These are phyloP conservation scores for Xiphydria camelus DNA, from an alignment of 2,888 invertebrate genomes.

Conservation along the genomic window DNA sequence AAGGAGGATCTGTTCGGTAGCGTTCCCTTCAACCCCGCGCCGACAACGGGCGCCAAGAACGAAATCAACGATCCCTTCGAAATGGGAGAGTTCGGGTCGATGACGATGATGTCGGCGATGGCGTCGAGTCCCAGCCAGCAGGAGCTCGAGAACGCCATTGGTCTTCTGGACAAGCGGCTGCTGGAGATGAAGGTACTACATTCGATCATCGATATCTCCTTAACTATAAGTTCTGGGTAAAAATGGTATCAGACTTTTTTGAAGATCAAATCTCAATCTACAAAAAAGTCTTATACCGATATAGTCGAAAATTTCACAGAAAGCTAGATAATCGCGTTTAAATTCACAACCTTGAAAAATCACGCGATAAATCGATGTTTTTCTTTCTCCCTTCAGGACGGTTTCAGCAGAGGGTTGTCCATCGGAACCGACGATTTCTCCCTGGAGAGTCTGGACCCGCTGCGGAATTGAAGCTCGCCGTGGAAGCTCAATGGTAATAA, in stretches of 20 bases:
- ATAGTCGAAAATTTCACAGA: constrained; percentile 7
- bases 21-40: constrained; percentile 69
- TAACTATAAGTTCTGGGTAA: constrained; percentile 1
- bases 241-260: too few relatives aligned
- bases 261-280: background rate
- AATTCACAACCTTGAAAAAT: too few relatives aligned
- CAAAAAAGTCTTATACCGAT: constrained; percentile 2
- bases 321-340: constrained; percentile 4
- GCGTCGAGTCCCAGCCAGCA: constrained; percentile 60
- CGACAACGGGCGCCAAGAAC: constrained; percentile 49
- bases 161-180: constrained; percentile 78
- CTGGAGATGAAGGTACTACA: constrained; percentile 81
- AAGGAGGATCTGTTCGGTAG: constrained; percentile 81
- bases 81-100: constrained; percentile 71
- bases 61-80: constrained; percentile 78
- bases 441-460: constrained; percentile 89
- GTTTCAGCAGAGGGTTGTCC: constrained; percentile 83
- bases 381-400: constrained; percentile 69
- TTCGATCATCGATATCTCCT: too few relatives aligned
- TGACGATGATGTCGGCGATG: constrained; percentile 54
- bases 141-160: constrained; percentile 75
- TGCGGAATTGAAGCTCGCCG: constrained; percentile 65
- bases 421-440: constrained; percentile 94
- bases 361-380: constrained; percentile 22
- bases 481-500: too few relatives aligned